Base-by-base conservation (phyloP, 2,797 vertebrate species). In the Sarcophilus harrisii region DNA sequence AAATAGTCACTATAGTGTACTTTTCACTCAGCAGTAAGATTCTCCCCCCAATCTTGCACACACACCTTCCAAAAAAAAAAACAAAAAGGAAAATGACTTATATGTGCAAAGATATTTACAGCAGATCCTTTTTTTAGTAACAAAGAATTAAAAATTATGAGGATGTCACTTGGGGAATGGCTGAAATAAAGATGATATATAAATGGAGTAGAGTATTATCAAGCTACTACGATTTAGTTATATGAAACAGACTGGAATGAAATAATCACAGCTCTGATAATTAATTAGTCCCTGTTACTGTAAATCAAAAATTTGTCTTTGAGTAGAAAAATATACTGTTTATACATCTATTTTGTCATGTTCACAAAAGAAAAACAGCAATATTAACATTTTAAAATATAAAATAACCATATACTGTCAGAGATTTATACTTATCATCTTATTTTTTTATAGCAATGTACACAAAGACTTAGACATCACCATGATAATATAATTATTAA, bases 401-500 rank as follows among this genome's bases (percentile, higher is more conserved):
- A n/a, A 66, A n/a, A n/a, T 66, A 16, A 32, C 30, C 5, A 13
- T 66, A 16, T 66, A 16, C 30, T n/a, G 32, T 66, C 32, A n/a
- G 62, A 73, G 29, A 60, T 30, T 60, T 30, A 60, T 60, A 60
- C 32, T n/a, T 73, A 18, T 6, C 92, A 96, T 49, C 90, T 55
- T 96, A 90, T 90, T 96, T 60, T 9, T 3, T 59, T 58, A 18
- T 1, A 92, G 95, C 3, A 59, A 54, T 92, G 73, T 89, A 90
- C 32, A 92, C 95, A 73, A 73, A 57, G 94, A 1, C 97, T 94
- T 94, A 96, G 97, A 97, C 97, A 96, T 96, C 97, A 1, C 92
- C 94, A 98, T 98, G 57, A 97, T 97, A 98, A 97, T 92, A 58
- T 94, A 92, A 4, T 52, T 60, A 0, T 0, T 95, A 92, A 95